Evolutionary conservation across 2,797 vertebrate species (phyloP).

Genomic region (Gallirallus australis): DNA sequence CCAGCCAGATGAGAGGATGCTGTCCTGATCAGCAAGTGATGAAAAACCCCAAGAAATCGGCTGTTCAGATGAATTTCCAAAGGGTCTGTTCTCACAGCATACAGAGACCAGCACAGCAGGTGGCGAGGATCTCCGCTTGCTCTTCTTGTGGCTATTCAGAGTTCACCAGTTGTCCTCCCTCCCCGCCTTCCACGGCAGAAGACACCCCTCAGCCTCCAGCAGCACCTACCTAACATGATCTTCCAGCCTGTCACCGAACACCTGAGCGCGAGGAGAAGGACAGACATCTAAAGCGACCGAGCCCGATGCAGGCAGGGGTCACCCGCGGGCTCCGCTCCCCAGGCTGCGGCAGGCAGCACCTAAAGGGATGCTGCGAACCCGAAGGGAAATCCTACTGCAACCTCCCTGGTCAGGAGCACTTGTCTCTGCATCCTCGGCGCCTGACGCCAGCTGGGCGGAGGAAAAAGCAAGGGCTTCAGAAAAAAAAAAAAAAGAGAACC

Average conservation of each 20-base stretch:
- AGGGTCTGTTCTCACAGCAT: neutral
- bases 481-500: neutral
- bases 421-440: constrained; percentile 7
- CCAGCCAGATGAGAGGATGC: neutral
- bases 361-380: neutral
- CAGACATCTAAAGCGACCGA: neutral
- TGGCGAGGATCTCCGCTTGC: neutral
- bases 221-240: neutral
- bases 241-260: constrained; percentile 1
- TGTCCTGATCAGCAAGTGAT: neutral
- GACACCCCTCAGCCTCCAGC: neutral
- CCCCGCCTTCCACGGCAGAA: neutral
- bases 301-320: neutral
- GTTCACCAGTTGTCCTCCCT: neutral
- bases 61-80: neutral
- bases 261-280: neutral
- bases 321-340: neutral
- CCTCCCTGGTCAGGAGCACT: neutral
- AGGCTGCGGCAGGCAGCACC: neutral
- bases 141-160: constrained; percentile 12
- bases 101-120: neutral
- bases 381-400: constrained; percentile 9
- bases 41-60: neutral
- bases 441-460: constrained; percentile 4
- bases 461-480: neutral